Conservation (phyloP, 2,113 vertebrate genomes). For the Vanacampus margaritifer region DNA sequence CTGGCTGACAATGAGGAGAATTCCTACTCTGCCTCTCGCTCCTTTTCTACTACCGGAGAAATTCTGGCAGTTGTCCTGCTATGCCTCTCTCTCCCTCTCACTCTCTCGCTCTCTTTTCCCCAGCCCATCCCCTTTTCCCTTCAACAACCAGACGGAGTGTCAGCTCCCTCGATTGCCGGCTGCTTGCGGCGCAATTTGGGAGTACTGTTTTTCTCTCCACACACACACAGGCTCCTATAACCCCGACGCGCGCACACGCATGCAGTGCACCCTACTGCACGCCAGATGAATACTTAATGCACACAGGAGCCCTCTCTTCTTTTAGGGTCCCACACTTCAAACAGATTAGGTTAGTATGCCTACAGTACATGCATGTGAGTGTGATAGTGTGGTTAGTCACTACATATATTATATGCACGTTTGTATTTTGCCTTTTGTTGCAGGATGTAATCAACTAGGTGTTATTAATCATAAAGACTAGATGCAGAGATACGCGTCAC, state of each 20-base stretch:
- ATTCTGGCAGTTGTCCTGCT: constrained; percentile 75
- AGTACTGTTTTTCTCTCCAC: constrained; percentile 49
- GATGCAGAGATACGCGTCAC: constrained; percentile 32
- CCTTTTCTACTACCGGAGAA: constrained; percentile 67
- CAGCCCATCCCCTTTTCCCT: constrained; percentile 76
- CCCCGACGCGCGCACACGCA: constrained; percentile 28
- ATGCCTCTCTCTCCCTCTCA: constrained; percentile 44
- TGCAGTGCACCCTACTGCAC: constrained; percentile 59
- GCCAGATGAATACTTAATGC: constrained; percentile 79
- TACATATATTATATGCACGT: constrained; percentile 6
- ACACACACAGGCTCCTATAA: constrained; percentile 10
- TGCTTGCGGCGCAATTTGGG: constrained; percentile 67
- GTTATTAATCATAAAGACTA: constrained; percentile 61
- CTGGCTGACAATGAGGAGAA: constrained; percentile 58
- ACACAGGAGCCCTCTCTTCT: constrained; percentile 71
- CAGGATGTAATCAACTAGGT: constrained; percentile 63
- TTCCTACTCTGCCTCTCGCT: constrained; percentile 66
- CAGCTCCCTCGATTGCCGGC: constrained; percentile 69
- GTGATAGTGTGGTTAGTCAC: constrained; percentile 22
- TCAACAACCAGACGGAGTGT: constrained; percentile 75
- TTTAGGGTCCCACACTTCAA: constrained; percentile 78
- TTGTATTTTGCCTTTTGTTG: constrained; percentile 49
- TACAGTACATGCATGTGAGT: constrained; percentile 57
- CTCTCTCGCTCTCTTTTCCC: constrained; percentile 8
- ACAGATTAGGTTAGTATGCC: constrained; percentile 78